Evolutionary conservation across 2,113 vertebrate species (phyloP).

Genomic region (Pyrgilauda ruficollis): DNA sequence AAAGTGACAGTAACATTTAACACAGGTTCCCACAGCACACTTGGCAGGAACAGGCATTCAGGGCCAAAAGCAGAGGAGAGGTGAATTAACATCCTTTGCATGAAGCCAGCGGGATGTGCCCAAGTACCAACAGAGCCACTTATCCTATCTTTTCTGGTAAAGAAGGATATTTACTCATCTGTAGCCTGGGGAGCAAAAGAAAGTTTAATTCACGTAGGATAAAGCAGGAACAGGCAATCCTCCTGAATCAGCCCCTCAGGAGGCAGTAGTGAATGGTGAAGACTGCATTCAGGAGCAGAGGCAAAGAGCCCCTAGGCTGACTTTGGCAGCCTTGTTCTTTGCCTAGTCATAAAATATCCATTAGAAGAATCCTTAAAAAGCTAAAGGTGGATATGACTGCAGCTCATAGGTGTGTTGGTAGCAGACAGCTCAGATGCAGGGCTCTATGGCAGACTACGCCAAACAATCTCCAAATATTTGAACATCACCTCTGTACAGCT

Average conservation of each 20-base stretch:
- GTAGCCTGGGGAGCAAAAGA: background rate
- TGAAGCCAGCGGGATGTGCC: background rate
- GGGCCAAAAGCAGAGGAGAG: slow-evolving; percentile 22
- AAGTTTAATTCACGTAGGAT: background rate
- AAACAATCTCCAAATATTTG: background rate
- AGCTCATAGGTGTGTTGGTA: background rate
- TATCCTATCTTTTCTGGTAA: background rate
- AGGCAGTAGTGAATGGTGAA: background rate
- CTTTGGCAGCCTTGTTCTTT: background rate
- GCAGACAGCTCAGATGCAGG: background rate
- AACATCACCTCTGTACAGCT: background rate
- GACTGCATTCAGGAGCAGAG: background rate
- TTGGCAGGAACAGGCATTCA: slow-evolving; percentile 17
- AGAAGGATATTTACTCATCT: background rate
- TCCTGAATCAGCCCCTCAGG: background rate
- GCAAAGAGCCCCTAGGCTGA: background rate
- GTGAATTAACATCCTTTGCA: background rate
- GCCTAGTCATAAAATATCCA: background rate
- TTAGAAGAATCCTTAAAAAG: background rate
- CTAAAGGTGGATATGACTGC: background rate
- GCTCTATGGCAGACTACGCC: rapidly evolving
- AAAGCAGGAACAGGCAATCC: background rate
- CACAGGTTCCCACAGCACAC: slow-evolving; percentile 13
- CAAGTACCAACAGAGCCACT: background rate
- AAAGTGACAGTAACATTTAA: slow-evolving; percentile 58